Base-by-base conservation (phyloP, 2,888 invertebrate species). In the Mesochorus sp. region DNA sequence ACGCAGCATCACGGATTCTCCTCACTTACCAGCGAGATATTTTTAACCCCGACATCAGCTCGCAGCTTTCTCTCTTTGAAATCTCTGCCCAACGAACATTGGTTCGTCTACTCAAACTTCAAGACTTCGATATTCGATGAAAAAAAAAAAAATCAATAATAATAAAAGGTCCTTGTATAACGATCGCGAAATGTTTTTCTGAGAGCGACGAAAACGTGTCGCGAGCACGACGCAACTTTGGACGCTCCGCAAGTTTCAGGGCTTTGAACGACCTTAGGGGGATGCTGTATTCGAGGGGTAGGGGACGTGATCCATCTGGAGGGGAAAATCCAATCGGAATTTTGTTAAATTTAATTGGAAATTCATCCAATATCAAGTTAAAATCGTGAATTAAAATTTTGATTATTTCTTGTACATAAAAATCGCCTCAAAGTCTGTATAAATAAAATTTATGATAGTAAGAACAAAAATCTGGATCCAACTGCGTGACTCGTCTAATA, bases 1-100 rank as follows among this genome's bases (percentile, higher is more conserved):
- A 64, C 47, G 12, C 51, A 53, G 37, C 44, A 62, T 44, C 79
- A 21, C 76, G 76, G 66, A 44, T 70, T 66, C 73, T 76, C 70
- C 61, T 73, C 74, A 76, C 80, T 81, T 70, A 74, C 74, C 79
- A 55, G 51, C 64, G 37, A 62, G 71, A 70, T 82, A 81, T 81
- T 82, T 81, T 82, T 81, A 81, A 81, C 75, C 72, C 49, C 53
- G 28, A 72, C 68, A 53, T 64, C 51, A 39, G 39, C 66, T n/a
- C n/a, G 10, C 51, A 51, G 26, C 24, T 39, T 53, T 70, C 70
- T 70, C 49, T 44, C 59, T 39, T 39, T 59, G 21, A 66, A 39
- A 12, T 31, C 34, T 51, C n/a, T 61, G 39, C 31, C 51, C 17
- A 73, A 73, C 62, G 42, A 73, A 73, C 26, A 53, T 67, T 67